Evolutionary conservation across 2,113 vertebrate species (phyloP).

Genomic region (Xyrauchen texanus): DNA sequence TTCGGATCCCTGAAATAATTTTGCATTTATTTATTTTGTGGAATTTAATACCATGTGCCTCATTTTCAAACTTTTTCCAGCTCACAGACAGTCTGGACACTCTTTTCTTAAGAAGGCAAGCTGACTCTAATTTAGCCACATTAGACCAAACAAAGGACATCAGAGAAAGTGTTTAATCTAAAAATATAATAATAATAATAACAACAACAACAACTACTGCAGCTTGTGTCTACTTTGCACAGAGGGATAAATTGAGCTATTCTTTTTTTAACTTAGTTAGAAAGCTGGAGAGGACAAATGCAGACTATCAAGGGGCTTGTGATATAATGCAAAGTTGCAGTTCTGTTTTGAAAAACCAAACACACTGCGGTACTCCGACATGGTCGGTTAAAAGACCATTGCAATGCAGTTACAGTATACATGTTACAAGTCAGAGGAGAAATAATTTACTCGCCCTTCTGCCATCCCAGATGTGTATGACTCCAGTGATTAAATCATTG

Average conservation of each 20-base stretch:
- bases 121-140: background rate
- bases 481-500: too few species aligned
- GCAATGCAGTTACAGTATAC: too few species aligned
- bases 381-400: too few species aligned
- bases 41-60: background rate
- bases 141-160: conserved; percentile 19
- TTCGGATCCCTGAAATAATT: too few species aligned
- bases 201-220: too few species aligned
- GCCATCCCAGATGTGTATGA: too few species aligned
- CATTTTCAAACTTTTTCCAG: conserved; percentile 3
- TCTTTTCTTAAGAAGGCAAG: conserved; percentile 18
- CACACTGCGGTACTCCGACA: too few species aligned
- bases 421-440: background rate
- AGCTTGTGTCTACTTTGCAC: conserved; percentile 1
- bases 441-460: too few species aligned
- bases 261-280: background rate
- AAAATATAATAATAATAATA: conserved; percentile 23
- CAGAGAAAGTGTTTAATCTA: background rate
- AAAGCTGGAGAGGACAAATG: background rate
- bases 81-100: conserved; percentile 13
- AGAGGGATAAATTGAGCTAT: conserved; percentile 12
- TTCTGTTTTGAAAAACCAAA: too few species aligned
- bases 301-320: too few species aligned
- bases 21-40: too few species aligned
- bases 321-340: too few species aligned